These are phyloP conservation scores for Sarcophaga bullata DNA, from an alignment of 1,140 invertebrate genomes.

Conservation along the genomic window DNA sequence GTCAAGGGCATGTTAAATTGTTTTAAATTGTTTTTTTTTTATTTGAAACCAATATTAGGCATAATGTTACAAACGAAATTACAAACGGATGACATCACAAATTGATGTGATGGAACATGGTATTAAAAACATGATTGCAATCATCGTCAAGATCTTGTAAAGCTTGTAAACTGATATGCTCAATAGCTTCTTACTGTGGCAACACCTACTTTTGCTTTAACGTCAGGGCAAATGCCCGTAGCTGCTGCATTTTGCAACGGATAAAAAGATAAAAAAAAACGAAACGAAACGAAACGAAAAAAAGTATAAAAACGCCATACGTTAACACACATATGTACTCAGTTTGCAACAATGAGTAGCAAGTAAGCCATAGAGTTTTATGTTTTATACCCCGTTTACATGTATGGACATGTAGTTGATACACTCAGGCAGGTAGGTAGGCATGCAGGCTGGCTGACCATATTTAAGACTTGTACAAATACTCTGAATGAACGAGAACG, in stretches of 20 bases:
- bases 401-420: no score
- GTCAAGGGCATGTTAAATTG: no score
- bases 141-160: constrained; percentile 38
- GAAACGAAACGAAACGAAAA: neutral
- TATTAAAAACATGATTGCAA: constrained; percentile 22
- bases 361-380: no score
- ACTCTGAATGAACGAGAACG: no score
- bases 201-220: constrained; percentile 28
- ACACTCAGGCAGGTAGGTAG: no score
- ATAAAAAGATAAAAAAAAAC: neutral
- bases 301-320: no score
- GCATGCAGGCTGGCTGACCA: no score
- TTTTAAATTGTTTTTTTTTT: no score
- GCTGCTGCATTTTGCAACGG: neutral
- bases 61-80: no score
- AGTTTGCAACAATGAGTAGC: neutral
- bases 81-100: neutral
- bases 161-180: constrained; percentile 40
- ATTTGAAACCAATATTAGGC: no score
- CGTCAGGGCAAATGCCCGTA: neutral
- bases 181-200: constrained; percentile 40
- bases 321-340: neutral
- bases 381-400: no score
- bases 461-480: no score
- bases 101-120: neutral